phyloP scores from a whole-genome alignment of 2,888 invertebrate genomes.

The Eurytoma californica region DNA sequence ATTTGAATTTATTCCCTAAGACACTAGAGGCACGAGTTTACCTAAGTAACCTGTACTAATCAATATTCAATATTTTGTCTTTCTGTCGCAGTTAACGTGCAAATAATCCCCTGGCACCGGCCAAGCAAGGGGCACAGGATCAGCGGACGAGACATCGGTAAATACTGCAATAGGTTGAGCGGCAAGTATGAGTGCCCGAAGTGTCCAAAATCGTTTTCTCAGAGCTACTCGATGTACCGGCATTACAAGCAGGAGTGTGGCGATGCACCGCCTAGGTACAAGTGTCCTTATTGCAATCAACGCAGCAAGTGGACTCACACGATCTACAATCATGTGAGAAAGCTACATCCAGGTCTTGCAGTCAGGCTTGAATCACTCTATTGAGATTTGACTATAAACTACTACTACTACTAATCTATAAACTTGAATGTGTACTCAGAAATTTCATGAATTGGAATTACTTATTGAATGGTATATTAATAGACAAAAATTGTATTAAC shows the following conservation, averaged over 20 bases:
- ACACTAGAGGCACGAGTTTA: too few relatives aligned
- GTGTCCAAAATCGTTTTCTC: slow-evolving; percentile 69
- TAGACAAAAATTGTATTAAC: too few relatives aligned
- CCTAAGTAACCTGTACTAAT: background rate
- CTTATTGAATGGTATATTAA: too few relatives aligned
- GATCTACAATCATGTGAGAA: slow-evolving; percentile 70
- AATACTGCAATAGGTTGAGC: slow-evolving; percentile 10
- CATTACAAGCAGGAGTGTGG: slow-evolving; percentile 74
- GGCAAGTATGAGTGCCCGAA: slow-evolving; percentile 65
- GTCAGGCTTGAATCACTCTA: slow-evolving; percentile 64
- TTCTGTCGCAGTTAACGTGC: slow-evolving; percentile 3
- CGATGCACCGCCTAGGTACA: slow-evolving; percentile 69
- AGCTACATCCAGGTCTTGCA: slow-evolving; percentile 65
- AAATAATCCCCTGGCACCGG: background rate
- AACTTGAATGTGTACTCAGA: too few relatives aligned
- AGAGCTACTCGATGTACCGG: slow-evolving; percentile 70
- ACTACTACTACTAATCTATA: too few relatives aligned
- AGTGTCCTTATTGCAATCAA: slow-evolving; percentile 71
- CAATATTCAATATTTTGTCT: background rate
- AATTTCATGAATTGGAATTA: too few relatives aligned
- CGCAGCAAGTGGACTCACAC: slow-evolving; percentile 71
- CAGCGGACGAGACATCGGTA: background rate
- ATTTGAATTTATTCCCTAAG: too few relatives aligned
- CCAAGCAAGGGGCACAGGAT: background rate
- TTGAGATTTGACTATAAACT: too few relatives aligned